Conservation (phyloP, 2,797 vertebrate genomes). For the Pelochelys cantorii region DNA sequence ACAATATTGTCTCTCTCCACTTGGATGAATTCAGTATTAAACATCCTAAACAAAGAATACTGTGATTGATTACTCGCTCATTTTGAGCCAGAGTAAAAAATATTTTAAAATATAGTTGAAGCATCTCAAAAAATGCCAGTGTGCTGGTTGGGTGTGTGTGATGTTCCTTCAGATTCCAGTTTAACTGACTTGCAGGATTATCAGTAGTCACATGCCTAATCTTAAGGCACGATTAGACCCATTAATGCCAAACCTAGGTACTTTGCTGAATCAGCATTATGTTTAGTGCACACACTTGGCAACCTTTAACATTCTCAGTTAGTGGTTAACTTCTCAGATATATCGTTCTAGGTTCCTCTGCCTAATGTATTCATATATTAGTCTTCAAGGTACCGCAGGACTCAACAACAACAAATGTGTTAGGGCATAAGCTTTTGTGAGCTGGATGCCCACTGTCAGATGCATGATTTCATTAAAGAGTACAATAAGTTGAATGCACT, state of each 20-base stretch:
- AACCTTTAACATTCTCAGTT: constrained; percentile 1
- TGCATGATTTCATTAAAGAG: neutral
- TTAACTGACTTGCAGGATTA: neutral
- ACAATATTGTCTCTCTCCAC: neutral
- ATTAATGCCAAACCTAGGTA: neutral
- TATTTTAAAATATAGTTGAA: neutral
- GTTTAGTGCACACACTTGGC: neutral
- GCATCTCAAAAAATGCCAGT: neutral
- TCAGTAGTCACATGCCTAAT: neutral
- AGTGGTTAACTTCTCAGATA: neutral
- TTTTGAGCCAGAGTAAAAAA: neutral
- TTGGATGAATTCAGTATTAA: neutral
- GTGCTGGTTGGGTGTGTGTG: neutral
- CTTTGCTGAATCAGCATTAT: neutral
- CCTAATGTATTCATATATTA: neutral
- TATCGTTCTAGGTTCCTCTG: neutral
- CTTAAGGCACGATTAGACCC: neutral
- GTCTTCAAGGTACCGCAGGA: no score
- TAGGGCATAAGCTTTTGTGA: no score
- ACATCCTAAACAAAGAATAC: neutral
- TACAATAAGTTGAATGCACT: neutral
- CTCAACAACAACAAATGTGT: no score
- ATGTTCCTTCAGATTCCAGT: neutral
- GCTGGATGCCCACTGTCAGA: no score
- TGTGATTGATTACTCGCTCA: neutral